Evolutionary conservation across 2,113 vertebrate species (phyloP), one percentile per base, ranked within the genome.

Genomic region (Chaetodon auriga): DNA sequence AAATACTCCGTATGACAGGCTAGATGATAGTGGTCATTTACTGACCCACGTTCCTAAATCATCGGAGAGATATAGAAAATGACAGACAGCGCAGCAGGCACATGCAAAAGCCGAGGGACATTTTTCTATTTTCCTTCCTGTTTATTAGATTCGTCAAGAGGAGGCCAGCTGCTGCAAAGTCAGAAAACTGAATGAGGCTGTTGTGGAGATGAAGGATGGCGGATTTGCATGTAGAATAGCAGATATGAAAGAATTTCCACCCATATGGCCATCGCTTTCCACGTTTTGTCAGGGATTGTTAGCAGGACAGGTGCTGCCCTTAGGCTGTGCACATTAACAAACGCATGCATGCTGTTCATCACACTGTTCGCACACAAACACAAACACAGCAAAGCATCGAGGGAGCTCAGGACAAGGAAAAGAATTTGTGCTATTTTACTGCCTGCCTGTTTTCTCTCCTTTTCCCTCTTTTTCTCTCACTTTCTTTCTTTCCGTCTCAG

Each of bases 281-380:
- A n/a, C 35, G 38, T 84, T 75, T 64, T 83, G 86, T 90, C 83
- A 75, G 65, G 41, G 70, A 83, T 76, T 76, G 85, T 90, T 89
- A 92, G 90, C 83, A 41, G 87, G 90, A 90, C 92, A 93, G 91
- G 90, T 91, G 86, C 73, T 87, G 80, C 85, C 90, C 86, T 64
- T 1, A 78, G 89, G 93, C 90, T 43, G 55, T 53, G 68, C 76
- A 48, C 87, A 75, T 83, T 82, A 82, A 83, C 66, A 78, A 91
- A 92, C 79, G 76, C 76, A 79, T 58, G 58, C 86, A 69, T 36
- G 64, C 65, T 81, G 70, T 85, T 81, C 72, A 64, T 73, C 78
- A 48, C 78, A 77, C 41, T 16, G 62, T 45, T 68, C 15, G 10
- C 79, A 75, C 68, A 76, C 86, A 76, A 75, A 75, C 60, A 86